phyloP scores from a whole-genome alignment of 2,888 invertebrate genomes.

The Caenorhabditis sp. region DNA sequence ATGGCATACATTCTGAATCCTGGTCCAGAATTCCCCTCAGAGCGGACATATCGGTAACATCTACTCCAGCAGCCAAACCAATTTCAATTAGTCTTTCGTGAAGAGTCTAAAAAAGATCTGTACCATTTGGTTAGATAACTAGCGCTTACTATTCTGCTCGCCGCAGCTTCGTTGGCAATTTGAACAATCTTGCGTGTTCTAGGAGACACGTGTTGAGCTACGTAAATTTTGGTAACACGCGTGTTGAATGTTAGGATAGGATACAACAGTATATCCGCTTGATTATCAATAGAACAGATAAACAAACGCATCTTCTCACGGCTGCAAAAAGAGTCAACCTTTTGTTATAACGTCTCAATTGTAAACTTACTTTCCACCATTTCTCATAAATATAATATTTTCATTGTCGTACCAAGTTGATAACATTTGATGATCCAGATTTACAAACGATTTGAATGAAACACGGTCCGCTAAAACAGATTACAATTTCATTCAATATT shows the following conservation, averaged over 20 bases:
- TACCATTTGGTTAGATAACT: too few species aligned
- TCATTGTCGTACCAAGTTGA: slow-evolving; percentile 38
- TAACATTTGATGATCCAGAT: slow-evolving; percentile 15
- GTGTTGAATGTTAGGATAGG: slow-evolving; percentile 36
- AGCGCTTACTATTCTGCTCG: too few species aligned
- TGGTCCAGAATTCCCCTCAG: slow-evolving; percentile 28
- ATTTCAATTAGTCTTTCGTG: slow-evolving; percentile 23
- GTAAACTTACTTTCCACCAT: slow-evolving; percentile 25
- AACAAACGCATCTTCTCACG: slow-evolving; percentile 26
- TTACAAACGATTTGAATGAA: slow-evolving; percentile 3
- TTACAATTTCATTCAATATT: not conserved
- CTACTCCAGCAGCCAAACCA: slow-evolving; percentile 23
- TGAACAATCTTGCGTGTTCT: slow-evolving; percentile 65
- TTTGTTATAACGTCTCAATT: too few species aligned
- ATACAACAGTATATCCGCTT: slow-evolving; percentile 26
- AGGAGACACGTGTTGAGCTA: slow-evolving; percentile 58
- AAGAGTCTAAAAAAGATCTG: slow-evolving; percentile 34
- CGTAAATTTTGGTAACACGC: slow-evolving; percentile 9
- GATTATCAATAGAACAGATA: slow-evolving; percentile 21
- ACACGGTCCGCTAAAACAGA: slow-evolving; percentile 20
- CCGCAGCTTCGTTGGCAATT: slow-evolving; percentile 64
- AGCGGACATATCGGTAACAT: slow-evolving; percentile 22
- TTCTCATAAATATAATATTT: slow-evolving; percentile 17
- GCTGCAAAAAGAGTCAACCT: too few species aligned
- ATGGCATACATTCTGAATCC: slow-evolving; percentile 36